A percentile compares a stretch with the other conserved stretches of the same genome.
Evolutionary conservation across 2,113 vertebrate genomes (phyloP).

Genomic region (Cryptotis parvus): DNA sequence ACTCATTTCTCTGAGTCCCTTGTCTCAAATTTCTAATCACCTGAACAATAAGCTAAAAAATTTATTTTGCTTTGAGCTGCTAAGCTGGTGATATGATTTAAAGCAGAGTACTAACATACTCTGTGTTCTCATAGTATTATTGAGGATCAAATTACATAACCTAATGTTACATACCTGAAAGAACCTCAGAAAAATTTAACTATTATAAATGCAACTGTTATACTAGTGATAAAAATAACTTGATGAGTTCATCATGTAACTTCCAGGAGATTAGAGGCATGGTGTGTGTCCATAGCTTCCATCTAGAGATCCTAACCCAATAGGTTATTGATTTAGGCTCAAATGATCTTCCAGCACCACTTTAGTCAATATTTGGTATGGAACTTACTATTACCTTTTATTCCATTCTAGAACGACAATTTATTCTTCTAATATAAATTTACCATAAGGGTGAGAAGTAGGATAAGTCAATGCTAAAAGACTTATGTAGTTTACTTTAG

Average conservation of each 20-base stretch:
- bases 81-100: neutral
- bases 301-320: neutral
- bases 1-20: too few relatives aligned
- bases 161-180: neutral
- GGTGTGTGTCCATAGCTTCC: neutral
- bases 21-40: neutral
- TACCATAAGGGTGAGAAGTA: neutral
- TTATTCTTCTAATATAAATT: neutral
- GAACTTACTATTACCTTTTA: neutral
- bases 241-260: neutral
- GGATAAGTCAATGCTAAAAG: constrained; percentile 3
- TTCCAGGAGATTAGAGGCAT: neutral
- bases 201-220: neutral
- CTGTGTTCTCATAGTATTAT: neutral
- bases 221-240: neutral
- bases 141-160: neutral
- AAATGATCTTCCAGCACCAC: neutral
- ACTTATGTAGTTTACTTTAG: neutral
- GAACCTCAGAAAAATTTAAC: neutral
- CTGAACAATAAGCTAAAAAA: neutral
- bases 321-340: too few relatives aligned
- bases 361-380: neutral
- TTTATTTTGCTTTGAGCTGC: neutral
- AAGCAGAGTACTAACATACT: neutral
- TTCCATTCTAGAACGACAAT: neutral